These are phyloP conservation scores for Anguilla japonica DNA, from an alignment of 2,113 vertebrate genomes.

Conservation along the genomic window DNA sequence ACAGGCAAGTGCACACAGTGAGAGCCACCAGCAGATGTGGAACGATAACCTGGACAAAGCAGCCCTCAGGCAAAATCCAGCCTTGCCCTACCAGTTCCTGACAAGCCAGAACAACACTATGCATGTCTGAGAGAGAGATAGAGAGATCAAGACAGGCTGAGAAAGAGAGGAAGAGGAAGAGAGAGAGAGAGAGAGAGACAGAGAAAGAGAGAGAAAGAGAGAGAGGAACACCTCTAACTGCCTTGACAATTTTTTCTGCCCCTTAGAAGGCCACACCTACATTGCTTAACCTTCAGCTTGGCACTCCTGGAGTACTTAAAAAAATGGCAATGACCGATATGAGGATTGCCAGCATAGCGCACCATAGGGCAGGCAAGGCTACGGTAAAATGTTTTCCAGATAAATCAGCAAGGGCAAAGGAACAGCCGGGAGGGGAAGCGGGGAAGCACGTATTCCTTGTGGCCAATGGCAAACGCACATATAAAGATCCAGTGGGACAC, in stretches of 20 bases:
- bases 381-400: not conserved
- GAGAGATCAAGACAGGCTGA: not conserved
- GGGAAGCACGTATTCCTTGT: not conserved
- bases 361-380: not conserved
- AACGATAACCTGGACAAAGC: slow-evolving; percentile 49
- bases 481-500: slow-evolving; percentile 9
- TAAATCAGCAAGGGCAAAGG: slow-evolving; percentile 20
- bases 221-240: not conserved
- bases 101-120: slow-evolving; percentile 62
- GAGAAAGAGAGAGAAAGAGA: not conserved
- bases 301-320: slow-evolving; percentile 30
- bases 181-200: no score
- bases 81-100: slow-evolving; percentile 42
- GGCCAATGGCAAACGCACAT: slow-evolving; percentile 1
- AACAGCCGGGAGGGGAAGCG: slow-evolving; percentile 14
- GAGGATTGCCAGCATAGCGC: not conserved
- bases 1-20: not conserved
- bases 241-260: not conserved
- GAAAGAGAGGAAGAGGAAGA: no score
- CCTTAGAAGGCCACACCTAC: slow-evolving; percentile 39
- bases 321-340: slow-evolving; percentile 47
- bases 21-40: slow-evolving; percentile 40
- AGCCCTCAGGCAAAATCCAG: slow-evolving; percentile 33
- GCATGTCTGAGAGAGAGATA: slow-evolving; percentile 32
- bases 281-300: slow-evolving; percentile 29